Conservation (phyloP, 2,113 vertebrate species). For the Spea multiplicata region DNA sequence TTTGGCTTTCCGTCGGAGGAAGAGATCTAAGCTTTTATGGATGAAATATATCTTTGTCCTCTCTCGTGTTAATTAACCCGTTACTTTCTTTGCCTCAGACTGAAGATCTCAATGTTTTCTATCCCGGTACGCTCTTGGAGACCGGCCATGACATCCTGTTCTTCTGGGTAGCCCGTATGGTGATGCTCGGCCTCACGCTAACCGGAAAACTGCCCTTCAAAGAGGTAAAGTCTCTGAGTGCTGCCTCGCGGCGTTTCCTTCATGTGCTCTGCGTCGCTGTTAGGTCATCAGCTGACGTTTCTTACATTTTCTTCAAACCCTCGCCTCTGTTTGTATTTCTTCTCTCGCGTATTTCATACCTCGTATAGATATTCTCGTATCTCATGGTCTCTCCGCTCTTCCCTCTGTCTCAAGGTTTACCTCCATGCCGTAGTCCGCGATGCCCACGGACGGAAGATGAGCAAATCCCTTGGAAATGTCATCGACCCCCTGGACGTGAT, state of each 20-base stretch:
- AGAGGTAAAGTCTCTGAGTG: conserved; percentile 63
- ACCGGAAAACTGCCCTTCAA: conserved; percentile 80
- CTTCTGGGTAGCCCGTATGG: conserved; percentile 92
- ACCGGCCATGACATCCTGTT: conserved; percentile 89
- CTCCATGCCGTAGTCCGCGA: conserved; percentile 86
- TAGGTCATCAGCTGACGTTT: neutral
- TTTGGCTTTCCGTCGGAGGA: too few species aligned
- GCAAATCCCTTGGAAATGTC: conserved; percentile 89
- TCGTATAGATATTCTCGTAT: neutral
- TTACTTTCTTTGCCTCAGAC: conserved; percentile 60
- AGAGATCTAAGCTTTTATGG: neutral
- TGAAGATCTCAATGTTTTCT: conserved; percentile 75
- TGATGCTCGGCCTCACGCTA: conserved; percentile 82
- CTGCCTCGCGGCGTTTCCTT: neutral
- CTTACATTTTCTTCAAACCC: neutral
- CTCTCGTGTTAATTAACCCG: neutral
- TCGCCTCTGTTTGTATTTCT: too few species aligned
- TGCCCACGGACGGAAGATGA: conserved; percentile 88
- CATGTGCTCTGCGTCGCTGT: neutral
- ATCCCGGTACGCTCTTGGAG: conserved; percentile 83
- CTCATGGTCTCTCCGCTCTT: neutral
- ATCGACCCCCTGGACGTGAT: conserved; percentile 86
- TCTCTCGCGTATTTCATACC: too few species aligned
- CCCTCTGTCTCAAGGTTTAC: conserved; percentile 69
- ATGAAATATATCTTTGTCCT: neutral